phyloP scores from a whole-genome alignment of 2,797 vertebrate genomes.

The Phataginus tetradactyla region DNA sequence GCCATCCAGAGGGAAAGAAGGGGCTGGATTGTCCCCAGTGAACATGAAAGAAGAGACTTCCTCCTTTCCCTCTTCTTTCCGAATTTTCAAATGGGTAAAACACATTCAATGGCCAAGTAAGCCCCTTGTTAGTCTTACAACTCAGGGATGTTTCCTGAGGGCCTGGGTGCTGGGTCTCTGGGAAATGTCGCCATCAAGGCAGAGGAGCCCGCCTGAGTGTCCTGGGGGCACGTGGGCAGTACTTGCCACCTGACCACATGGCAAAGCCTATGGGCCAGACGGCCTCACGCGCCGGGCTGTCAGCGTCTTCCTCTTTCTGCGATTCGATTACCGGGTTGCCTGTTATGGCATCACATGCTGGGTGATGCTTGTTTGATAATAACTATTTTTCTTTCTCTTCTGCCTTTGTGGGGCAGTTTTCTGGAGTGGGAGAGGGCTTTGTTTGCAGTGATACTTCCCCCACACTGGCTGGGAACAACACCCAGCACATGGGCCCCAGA shows the following conservation, averaged over 20 bases:
- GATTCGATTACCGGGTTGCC: neutral
- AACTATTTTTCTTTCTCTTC: neutral
- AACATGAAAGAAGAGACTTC: neutral
- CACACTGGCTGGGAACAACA: neutral
- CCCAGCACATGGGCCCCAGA: neutral
- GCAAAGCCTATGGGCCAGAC: neutral
- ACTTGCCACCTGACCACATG: neutral
- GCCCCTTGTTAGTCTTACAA: neutral
- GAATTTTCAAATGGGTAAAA: neutral
- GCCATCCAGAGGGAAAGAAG: neutral
- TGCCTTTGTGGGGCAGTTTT: neutral
- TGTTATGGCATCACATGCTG: neutral
- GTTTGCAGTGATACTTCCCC: neutral
- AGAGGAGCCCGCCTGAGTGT: neutral
- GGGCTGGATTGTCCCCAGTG: neutral
- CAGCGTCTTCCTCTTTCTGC: neutral
- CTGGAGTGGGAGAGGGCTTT: neutral
- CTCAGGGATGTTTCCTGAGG: neutral
- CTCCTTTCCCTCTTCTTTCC: neutral
- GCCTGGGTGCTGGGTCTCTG: neutral
- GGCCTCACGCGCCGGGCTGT: neutral
- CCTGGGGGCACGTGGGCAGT: neutral
- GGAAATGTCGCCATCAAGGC: neutral
- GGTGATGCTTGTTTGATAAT: neutral
- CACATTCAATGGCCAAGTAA: neutral